A percentile compares a stretch with the other conserved stretches of the same genome.
These are phyloP conservation scores for Neodontobutis hainanensis DNA, from an alignment of 2,113 vertebrate genomes.

Conservation along the genomic window DNA sequence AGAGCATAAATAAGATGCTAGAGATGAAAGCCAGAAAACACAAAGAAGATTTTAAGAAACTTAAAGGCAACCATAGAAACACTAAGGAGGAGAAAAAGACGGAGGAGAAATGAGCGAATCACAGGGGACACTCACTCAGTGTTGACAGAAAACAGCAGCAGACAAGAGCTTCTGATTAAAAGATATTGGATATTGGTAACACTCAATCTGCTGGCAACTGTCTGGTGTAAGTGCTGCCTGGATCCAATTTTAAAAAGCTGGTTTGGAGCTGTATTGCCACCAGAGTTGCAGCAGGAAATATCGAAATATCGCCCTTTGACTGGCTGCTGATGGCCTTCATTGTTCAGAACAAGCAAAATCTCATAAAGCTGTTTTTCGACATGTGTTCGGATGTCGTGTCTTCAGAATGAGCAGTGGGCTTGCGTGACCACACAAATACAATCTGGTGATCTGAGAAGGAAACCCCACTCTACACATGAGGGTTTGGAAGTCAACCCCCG, in stretches of 20 bases:
- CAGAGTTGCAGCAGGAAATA: slow-evolving; percentile 27
- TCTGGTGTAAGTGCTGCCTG: slow-evolving; percentile 28
- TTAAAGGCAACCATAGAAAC: slow-evolving; percentile 5
- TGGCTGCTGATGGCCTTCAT: slow-evolving; percentile 12
- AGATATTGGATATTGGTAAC: slow-evolving; percentile 69
- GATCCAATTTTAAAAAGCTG: slow-evolving; percentile 64
- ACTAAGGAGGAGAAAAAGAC: slow-evolving; percentile 8
- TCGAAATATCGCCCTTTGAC: slow-evolving; percentile 3
- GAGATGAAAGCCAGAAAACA: slow-evolving; percentile 27
- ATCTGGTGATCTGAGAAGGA: slow-evolving; percentile 39
- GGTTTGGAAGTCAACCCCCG: slow-evolving; percentile 40
- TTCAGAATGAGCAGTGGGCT: slow-evolving; percentile 35
- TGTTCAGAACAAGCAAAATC: slow-evolving; percentile 13
- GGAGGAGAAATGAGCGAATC: slow-evolving; percentile 27
- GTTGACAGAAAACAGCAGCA: slow-evolving; percentile 64
- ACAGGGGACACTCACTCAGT: slow-evolving; percentile 42
- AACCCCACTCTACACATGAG: slow-evolving; percentile 41
- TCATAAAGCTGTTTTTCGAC: slow-evolving; percentile 12
- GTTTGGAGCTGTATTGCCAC: slow-evolving; percentile 45
- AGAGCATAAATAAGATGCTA: slow-evolving; percentile 13
- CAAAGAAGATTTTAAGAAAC: background rate
- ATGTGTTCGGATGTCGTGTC: slow-evolving; percentile 6
- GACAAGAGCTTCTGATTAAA: slow-evolving; percentile 62
- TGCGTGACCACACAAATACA: slow-evolving; percentile 38
- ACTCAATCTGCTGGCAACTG: slow-evolving; percentile 55